A percentile compares a stretch with the other conserved stretches of the same genome.
phyloP scores from a whole-genome alignment of 1,140 invertebrate species.

The Steinernema khuongi region DNA sequence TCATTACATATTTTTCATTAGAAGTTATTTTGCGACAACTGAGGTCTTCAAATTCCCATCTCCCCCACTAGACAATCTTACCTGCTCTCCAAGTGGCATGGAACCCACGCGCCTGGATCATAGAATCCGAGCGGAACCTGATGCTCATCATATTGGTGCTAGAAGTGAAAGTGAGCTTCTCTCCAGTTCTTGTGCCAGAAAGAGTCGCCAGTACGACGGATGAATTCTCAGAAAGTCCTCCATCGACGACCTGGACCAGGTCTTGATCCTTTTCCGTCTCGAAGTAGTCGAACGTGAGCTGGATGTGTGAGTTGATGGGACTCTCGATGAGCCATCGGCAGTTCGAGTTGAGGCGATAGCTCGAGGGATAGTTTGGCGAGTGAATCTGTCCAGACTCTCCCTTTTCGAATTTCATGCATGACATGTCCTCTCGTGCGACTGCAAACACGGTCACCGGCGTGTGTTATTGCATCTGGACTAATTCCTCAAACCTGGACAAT shows the following conservation, averaged over 20 bases:
- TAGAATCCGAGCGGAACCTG: slow-evolving; percentile 86
- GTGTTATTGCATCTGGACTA: neutral
- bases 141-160: slow-evolving; percentile 96
- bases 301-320: slow-evolving; percentile 79
- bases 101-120: slow-evolving; percentile 87
- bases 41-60: slow-evolving; percentile 42
- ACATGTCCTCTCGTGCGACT: slow-evolving; percentile 43
- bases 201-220: slow-evolving; percentile 81
- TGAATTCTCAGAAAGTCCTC: slow-evolving; percentile 86
- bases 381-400: slow-evolving; percentile 80
- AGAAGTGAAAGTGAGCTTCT: slow-evolving; percentile 77
- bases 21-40: slow-evolving; percentile 17
- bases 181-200: slow-evolving; percentile 76
- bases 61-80: too few relatives aligned
- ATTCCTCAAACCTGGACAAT: slow-evolving; percentile 56
- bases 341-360: slow-evolving; percentile 79
- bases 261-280: slow-evolving; percentile 93
- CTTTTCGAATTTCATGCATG: slow-evolving; percentile 82
- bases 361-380: slow-evolving; percentile 85
- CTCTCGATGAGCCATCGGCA: slow-evolving; percentile 96
- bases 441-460: slow-evolving; percentile 14
- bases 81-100: slow-evolving; percentile 63
- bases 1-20: slow-evolving; percentile 14
- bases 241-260: slow-evolving; percentile 86
- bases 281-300: slow-evolving; percentile 82